Conservation (phyloP, 1,140 invertebrate species). For the Nasonia longicornis region DNA sequence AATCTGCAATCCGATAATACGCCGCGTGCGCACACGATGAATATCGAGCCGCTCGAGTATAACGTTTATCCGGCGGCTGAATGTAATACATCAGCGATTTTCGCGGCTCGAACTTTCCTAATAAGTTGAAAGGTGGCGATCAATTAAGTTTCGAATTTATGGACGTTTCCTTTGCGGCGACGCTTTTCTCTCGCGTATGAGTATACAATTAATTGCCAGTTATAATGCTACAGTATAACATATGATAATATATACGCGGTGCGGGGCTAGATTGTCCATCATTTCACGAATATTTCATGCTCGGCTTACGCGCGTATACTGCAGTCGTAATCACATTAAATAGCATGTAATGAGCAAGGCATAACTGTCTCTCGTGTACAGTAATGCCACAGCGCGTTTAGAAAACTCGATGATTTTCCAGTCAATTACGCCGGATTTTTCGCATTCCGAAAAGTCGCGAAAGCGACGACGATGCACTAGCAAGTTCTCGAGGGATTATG, state of each 20-base stretch:
- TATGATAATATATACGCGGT: neutral
- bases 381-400: too few species aligned
- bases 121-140: neutral
- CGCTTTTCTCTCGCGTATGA: neutral
- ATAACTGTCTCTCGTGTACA: neutral
- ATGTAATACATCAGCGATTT: too few species aligned
- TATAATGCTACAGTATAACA: neutral
- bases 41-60: too few species aligned
- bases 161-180: neutral
- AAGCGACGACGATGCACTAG: too few species aligned
- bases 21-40: too few species aligned
- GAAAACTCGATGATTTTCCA: too few species aligned
- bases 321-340: neutral
- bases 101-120: neutral
- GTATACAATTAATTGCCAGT: conserved; percentile 4
- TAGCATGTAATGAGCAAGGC: neutral
- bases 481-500: too few species aligned
- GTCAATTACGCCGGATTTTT: too few species aligned
- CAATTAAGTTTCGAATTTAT: neutral
- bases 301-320: neutral
- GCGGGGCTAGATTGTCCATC: neutral
- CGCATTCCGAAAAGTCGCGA: too few species aligned
- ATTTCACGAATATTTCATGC: neutral
- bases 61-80: too few species aligned
- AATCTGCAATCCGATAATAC: too few species aligned